Base-by-base conservation (phyloP, 2,888 invertebrate species). In the Drosophila subquinaria region DNA sequence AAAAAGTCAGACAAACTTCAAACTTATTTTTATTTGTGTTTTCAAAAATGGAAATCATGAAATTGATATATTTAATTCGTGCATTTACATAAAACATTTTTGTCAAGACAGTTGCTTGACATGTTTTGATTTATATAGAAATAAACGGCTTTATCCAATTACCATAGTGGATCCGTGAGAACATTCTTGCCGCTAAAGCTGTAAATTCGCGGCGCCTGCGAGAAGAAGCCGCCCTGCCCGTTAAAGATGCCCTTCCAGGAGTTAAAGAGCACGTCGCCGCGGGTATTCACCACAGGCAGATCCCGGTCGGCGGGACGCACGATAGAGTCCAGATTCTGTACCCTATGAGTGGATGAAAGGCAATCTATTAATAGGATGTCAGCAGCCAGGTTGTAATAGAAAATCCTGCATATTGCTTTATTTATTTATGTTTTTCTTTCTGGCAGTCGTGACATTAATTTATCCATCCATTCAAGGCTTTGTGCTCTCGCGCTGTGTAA, bases 171-270 rank as follows among this genome's bases (percentile, higher is more conserved):
- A 93, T 98, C 98, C 23, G 95, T 95, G 88, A 98, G 94, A 48
- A 99, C 96, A 92, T 99, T 98, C 91, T 97, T 96, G 45, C 98
- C 98, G 91, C 96, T 97, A 92, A 99, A 99, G 80, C 98, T 98
- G 93, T 97, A 98, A 88, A 99, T 96, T 81, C 97, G 95, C 11
- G 97, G 96, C 62, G 96, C 95, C 80, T 96, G 96, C 4, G 96
- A 95, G 90, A 97, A 96, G 76, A 96, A 94, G 4, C 96, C 98
- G 0, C 97, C 97, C 76, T 96, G 96, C 30, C 97, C 97, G 66
- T 95, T 96, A 92, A 98, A 98, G 92, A 99, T 96, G 76, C 97
- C 96, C 62, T 96, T 95, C 97, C 98, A 99, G 0, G 98, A 97
- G 91, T 97, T 97, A 93, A 98, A 99, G 8, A 99, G 94, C 13